Conservation (phyloP, 2,888 invertebrate species). For the Cremastobaeus sp. region DNA sequence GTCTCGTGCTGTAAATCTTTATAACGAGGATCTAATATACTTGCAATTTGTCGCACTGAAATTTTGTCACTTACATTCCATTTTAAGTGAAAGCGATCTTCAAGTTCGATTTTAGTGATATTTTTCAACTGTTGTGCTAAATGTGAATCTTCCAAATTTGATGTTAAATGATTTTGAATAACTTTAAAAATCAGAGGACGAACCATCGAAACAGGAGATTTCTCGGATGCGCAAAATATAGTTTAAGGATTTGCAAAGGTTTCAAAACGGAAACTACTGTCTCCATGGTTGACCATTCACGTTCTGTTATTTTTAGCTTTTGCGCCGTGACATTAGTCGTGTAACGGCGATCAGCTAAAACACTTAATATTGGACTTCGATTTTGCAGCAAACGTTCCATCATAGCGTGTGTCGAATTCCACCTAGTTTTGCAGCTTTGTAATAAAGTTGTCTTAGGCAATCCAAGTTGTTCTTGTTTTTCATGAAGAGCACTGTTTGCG, state of each 20-base stretch:
- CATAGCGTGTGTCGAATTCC: conserved; percentile 16
- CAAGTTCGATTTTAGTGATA: neutral
- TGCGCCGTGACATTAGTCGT: neutral
- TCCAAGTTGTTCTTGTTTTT: conserved; percentile 9
- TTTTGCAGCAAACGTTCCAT: conserved; percentile 8
- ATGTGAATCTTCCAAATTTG: neutral
- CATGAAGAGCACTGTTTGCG: neutral
- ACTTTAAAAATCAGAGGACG: conserved; percentile 1
- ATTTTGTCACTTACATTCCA: neutral
- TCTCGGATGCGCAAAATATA: neutral
- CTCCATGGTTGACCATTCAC: conserved; percentile 3
- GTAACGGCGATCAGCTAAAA: conserved; percentile 3
- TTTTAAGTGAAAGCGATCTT: neutral
- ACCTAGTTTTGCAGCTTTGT: conserved; percentile 18
- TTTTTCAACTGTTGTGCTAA: neutral
- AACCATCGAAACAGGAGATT: conserved; percentile 3
- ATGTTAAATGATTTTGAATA: neutral
- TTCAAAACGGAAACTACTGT: neutral
- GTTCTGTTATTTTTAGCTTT: conserved; percentile 4
- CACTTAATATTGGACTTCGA: neutral
- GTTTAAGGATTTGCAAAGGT: conserved; percentile 1
- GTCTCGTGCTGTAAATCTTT: neutral
- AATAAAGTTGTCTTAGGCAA: conserved; percentile 2
- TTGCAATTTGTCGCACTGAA: neutral
- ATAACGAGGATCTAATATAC: neutral